Evolutionary conservation across 2,888 invertebrate species (phyloP).

Genomic region (Nysson spinosus): DNA sequence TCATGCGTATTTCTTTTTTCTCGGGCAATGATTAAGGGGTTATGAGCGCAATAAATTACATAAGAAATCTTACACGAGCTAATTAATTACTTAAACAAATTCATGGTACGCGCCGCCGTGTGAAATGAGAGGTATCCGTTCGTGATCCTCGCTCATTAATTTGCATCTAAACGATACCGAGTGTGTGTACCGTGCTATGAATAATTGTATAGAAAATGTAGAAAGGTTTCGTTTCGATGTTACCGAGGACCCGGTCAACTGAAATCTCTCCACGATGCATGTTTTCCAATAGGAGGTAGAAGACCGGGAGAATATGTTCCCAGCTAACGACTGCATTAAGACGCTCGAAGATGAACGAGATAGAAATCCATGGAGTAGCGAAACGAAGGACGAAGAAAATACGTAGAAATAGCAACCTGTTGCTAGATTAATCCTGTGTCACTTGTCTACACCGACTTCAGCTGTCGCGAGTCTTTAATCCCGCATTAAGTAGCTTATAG

Average conservation of each 20-base stretch:
- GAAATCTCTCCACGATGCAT: slow-evolving; percentile 11
- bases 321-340: not conserved
- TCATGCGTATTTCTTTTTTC: slow-evolving; percentile 32
- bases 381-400: not conserved
- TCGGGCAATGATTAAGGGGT: slow-evolving; percentile 24
- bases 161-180: slow-evolving; percentile 41
- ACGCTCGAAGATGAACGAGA: not conserved
- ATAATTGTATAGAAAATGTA: slow-evolving; percentile 21
- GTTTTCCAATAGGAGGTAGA: no score
- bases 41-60: slow-evolving; percentile 33
- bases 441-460: slow-evolving; percentile 12
- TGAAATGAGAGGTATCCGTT: slow-evolving; percentile 19
- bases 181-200: not conserved
- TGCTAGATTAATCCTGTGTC: slow-evolving; percentile 40
- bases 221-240: slow-evolving; percentile 7
- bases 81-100: slow-evolving; percentile 44
- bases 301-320: no score
- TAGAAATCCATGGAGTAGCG: slow-evolving; percentile 1
- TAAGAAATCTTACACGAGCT: slow-evolving; percentile 33
- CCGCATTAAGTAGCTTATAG: slow-evolving; percentile 47
- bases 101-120: slow-evolving; percentile 29
- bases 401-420: slow-evolving; percentile 28
- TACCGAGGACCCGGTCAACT: slow-evolving; percentile 1
- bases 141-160: slow-evolving; percentile 44
- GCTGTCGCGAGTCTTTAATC: slow-evolving; percentile 35